Base-by-base conservation (phyloP, 2,888 invertebrate genomes). In the Phalangium opilio region DNA sequence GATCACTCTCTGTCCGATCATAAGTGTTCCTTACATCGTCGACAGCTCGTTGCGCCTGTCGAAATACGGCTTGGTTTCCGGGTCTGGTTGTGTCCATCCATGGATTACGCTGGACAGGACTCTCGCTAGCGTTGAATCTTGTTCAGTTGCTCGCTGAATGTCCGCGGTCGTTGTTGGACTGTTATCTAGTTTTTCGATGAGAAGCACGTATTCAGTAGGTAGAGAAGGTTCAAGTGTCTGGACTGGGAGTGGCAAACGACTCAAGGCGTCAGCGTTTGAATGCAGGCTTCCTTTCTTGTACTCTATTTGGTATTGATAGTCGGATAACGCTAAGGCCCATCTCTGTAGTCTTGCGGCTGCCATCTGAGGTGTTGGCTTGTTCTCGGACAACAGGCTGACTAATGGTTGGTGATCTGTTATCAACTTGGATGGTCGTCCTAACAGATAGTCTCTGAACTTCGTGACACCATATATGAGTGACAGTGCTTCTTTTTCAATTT, bases 1-100 rank as follows among this genome's bases (percentile, higher is more conserved):
- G n/a, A n/a, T n/a, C n/a, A n/a, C n/a, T 5, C 59, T 47, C 4
- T 48, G 39, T 12, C 55, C 58, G 18, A 55, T 52, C 36, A 58
- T 20, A 7, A 63, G 41, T 47, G 58, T 55, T 7, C 55, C 59
- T 35, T 57, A 47, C 10, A 57, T 51, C 2, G 57, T 34, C 1
- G 52, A 45, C 19, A 61, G 36, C 35, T 57, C 49, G 18, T 48
- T 19, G 11, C 43, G 40, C 15, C 44, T 36, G 10, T 34, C 21
- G 34, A 15, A 50, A 14, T 14, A 44, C 17, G 11, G 33, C n/a
- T 4, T 34, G n/a, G n/a, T n/a, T n/a, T n/a, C n/a, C n/a, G n/a
- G n/a, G n/a, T n/a, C n/a, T n/a, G n/a, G n/a, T n/a, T n/a, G n/a
- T n/a, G n/a, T n/a, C n/a, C n/a, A n/a, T n/a, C n/a, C n/a, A n/a